Conservation (phyloP, 2,888 invertebrate species). For the Orchesellides sinensis region DNA sequence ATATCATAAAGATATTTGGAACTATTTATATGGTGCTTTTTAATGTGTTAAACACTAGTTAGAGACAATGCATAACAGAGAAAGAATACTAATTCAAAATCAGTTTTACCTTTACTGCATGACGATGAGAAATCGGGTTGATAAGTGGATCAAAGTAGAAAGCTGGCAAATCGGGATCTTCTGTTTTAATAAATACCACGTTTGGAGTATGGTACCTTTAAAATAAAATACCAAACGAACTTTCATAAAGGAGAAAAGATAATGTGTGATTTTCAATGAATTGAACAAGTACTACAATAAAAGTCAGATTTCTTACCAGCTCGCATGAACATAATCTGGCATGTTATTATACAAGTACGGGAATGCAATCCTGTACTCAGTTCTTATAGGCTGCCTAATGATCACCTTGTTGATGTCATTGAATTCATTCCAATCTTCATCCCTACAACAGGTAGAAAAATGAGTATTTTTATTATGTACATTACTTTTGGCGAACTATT, state of each 20-base stretch:
- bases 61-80: no score
- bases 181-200: constrained; percentile 99
- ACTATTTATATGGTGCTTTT: no score
- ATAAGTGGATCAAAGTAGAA: constrained; percentile 99
- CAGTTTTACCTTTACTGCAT: constrained; percentile 84
- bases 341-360: constrained; percentile 99
- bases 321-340: constrained; percentile 98
- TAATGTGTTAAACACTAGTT: no score
- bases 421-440: constrained; percentile 99
- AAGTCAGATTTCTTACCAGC: constrained; percentile 84
- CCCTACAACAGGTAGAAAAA: constrained; percentile 79
- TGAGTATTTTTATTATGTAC: no score
- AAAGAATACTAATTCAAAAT: constrained; percentile 37
- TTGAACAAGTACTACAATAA: no score
- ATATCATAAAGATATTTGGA: no score
- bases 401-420: constrained; percentile 99
- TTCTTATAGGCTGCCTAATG: constrained; percentile 97
- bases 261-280: neutral
- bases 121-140: constrained; percentile 98
- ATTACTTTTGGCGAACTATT: no score
- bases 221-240: no score
- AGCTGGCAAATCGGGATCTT: constrained; percentile 99
- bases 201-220: constrained; percentile 98
- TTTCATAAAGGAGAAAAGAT: no score
- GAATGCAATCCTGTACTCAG: constrained; percentile 99